phyloP scores from a whole-genome alignment of 2,888 invertebrate species.

The Elmis aenea region DNA sequence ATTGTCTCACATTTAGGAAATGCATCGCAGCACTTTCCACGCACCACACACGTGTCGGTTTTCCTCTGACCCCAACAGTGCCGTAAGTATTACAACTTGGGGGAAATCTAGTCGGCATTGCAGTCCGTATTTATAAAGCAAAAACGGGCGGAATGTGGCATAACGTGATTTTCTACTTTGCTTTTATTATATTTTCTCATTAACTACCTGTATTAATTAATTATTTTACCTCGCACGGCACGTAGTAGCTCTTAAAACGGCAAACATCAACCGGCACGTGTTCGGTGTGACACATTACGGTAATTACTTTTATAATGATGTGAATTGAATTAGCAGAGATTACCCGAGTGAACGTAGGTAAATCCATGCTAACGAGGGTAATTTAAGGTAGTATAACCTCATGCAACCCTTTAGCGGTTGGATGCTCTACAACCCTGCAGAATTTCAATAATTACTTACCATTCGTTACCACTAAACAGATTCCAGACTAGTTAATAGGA shows the following conservation, averaged over 20 bases:
- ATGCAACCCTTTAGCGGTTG: constrained; percentile 22
- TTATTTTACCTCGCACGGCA: constrained; percentile 9
- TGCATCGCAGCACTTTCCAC: too few relatives aligned
- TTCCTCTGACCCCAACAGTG: constrained; percentile 20
- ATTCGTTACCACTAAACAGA: constrained; percentile 25
- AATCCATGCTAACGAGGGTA: constrained; percentile 26
- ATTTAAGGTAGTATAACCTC: constrained; percentile 24
- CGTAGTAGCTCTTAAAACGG: too few relatives aligned
- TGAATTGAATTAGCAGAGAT: constrained; percentile 19
- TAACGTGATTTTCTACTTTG: constrained; percentile 21
- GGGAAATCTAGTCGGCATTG: constrained; percentile 20
- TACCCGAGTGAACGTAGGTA: constrained; percentile 20
- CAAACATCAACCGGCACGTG: too few relatives aligned
- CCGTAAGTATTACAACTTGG: constrained; percentile 19
- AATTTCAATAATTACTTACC: constrained; percentile 26
- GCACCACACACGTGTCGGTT: constrained; percentile 19
- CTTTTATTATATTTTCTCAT: constrained; percentile 12
- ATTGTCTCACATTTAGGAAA: too few relatives aligned
- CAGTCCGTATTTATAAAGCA: constrained; percentile 16
- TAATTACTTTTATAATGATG: constrained; percentile 17
- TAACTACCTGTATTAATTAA: constrained; percentile 12
- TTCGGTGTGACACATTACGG: constrained; percentile 6
- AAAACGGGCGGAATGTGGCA: constrained; percentile 11
- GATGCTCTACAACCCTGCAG: constrained; percentile 21
- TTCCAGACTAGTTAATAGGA: constrained; percentile 17